Conservation (phyloP, 2,113 vertebrate genomes). For the Bettongia penicillata region DNA sequence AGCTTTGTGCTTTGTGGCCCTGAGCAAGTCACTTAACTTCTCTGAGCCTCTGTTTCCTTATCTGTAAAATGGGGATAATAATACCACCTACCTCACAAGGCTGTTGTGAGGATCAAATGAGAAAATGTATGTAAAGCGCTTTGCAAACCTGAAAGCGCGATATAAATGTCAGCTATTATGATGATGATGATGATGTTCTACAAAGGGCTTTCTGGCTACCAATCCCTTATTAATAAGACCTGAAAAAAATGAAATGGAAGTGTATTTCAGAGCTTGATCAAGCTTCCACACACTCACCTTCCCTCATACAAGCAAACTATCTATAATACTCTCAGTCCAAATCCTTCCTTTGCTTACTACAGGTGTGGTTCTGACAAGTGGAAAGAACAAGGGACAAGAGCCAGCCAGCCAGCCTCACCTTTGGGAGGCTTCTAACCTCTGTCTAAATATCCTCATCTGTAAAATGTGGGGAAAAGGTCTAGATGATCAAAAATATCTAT, state of each 20-base stretch:
- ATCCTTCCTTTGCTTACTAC: not conserved
- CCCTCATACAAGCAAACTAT: not conserved
- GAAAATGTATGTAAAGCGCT: not conserved
- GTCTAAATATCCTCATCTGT: not conserved
- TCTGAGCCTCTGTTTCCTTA: not conserved
- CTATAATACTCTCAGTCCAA: not conserved
- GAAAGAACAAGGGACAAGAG: not conserved
- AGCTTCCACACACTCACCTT: not conserved
- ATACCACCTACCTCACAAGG: not conserved
- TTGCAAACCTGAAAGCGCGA: not conserved
- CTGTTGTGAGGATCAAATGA: not conserved
- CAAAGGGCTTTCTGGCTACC: not conserved
- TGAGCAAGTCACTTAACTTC: not conserved
- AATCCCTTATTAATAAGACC: slow-evolving; percentile 6
- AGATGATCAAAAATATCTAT: slow-evolving; percentile 20
- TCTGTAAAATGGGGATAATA: not conserved
- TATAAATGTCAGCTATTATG: not conserved
- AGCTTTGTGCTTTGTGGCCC: not conserved
- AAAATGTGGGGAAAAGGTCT: not conserved
- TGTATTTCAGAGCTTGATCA: not conserved
- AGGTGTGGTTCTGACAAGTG: not conserved
- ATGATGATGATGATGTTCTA: not conserved
- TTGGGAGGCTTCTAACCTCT: not conserved
- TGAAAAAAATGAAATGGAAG: slow-evolving; percentile 8
- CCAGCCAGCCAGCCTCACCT: not conserved